A percentile compares a stretch with the other conserved stretches of the same genome.
These are phyloP conservation scores for Myiozetetes cayanensis DNA, from an alignment of 2,113 vertebrate species.

Conservation along the genomic window DNA sequence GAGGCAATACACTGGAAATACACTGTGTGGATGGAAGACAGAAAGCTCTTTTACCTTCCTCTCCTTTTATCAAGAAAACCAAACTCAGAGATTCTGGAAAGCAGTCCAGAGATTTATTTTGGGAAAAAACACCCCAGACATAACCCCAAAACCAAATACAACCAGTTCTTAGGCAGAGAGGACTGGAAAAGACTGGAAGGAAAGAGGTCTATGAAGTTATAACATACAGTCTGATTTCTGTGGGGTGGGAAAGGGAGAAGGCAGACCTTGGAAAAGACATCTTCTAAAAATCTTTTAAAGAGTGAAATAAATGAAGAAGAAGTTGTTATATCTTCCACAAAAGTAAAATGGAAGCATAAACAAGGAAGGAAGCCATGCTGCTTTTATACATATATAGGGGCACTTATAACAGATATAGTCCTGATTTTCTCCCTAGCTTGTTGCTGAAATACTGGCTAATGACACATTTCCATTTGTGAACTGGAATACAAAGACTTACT, in stretches of 20 bases:
- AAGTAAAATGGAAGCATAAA: not conserved
- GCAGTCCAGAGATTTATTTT: not conserved
- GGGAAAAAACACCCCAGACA: rapidly evolving
- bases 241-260: not conserved
- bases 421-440: not conserved
- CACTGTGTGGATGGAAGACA: not conserved
- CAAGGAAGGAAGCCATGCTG: not conserved
- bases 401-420: too few relatives aligned
- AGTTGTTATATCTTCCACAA: not conserved
- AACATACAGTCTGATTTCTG: not conserved
- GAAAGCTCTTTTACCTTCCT: not conserved
- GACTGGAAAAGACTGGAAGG: not conserved
- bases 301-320: not conserved
- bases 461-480: not conserved
- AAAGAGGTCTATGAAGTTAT: not conserved
- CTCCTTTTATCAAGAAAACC: not conserved
- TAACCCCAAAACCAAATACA: not conserved
- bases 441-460: not conserved
- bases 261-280: not conserved
- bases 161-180: not conserved
- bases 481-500: not conserved
- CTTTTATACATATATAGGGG: not conserved
- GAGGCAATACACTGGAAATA: not conserved
- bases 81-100: not conserved
- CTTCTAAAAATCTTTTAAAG: not conserved